Evolutionary conservation across 1,140 invertebrate species (phyloP), one percentile per base, ranked within the genome.

Genomic region (Drosophila punjabiensis): DNA sequence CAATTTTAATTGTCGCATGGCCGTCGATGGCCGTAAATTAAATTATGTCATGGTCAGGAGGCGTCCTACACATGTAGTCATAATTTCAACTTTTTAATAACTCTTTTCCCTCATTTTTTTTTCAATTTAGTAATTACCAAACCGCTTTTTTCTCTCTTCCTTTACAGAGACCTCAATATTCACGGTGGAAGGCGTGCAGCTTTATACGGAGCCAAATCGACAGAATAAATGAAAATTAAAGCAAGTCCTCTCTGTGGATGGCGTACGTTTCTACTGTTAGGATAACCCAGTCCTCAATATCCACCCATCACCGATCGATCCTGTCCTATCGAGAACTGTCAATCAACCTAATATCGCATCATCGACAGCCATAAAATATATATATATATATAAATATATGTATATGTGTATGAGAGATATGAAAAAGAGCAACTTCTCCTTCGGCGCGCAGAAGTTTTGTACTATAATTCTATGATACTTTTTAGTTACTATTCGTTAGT

Each of bases 131-230:
- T 68, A 77, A 68, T 61, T 48, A 37, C 14, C 4, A 28, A 14
- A 37, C 18, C 5, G 7, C 16, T 58, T 11, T 64, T 3, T 16
- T 58, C 10, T 43, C 24, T 71, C 9, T 60, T 61, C 30, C 24
- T 43, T 96, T 50, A 10, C 95, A 99, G 98, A 98, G 94, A 95
- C 97, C 87, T 98, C 97, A 85, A 98, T 98, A 94, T 98, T 98
- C 94, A 97, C 96, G 86, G 97, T 98, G 92, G 97, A 98, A 94
- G 97, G 97, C 81, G 95, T 98, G 62, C 95, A 95, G 92, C 93
- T 97, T 82, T 95, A 96, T 92, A 95, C 96, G 41, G 97, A 97
- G 94, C 94, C 92, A 56, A 93, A 93, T 84, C 81, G 93, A 91
- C 84, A 91, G 92, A 92, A 86, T 84, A 93, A 90, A 89, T 94